A percentile compares a stretch with the other conserved stretches of the same genome.
Evolutionary conservation across 2,113 vertebrate species (phyloP).

Genomic region (Cacatua alba): DNA sequence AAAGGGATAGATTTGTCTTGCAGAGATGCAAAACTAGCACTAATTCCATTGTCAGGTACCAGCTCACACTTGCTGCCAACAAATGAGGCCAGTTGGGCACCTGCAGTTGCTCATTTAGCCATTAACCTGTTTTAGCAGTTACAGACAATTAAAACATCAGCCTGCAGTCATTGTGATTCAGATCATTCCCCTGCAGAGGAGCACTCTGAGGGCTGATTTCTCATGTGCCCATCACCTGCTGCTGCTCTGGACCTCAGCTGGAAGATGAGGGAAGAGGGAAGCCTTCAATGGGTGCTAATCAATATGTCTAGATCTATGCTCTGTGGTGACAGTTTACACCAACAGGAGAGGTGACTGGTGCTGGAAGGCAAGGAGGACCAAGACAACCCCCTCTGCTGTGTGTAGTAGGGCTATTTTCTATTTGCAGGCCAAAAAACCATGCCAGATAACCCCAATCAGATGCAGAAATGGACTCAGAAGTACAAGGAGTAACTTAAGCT

Average conservation of each 20-base stretch:
- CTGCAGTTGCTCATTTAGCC: not conserved
- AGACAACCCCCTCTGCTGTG: not conserved
- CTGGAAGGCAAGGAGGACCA: not conserved
- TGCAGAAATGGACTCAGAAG: not conserved
- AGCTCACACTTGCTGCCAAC: not conserved
- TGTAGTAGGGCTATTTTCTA: not conserved
- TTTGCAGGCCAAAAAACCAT: not conserved
- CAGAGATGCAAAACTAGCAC: not conserved
- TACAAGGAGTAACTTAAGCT: not conserved
- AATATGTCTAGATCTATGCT: not conserved
- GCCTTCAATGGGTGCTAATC: not conserved
- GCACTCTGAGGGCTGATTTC: accelerated
- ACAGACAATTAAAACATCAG: not conserved
- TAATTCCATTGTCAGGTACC: not conserved
- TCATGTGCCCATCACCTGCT: not conserved
- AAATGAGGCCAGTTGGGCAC: not conserved
- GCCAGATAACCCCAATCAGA: not conserved
- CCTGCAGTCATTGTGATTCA: not conserved
- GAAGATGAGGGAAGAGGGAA: not conserved
- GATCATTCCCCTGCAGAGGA: not conserved
- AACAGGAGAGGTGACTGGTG: accelerated
- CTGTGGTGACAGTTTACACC: accelerated
- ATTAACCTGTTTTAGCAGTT: not conserved
- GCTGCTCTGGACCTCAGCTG: not conserved
- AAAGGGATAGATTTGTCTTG: not conserved